Percentiles rank a stretch among this genome's conserved stretches.
phyloP scores from a whole-genome alignment of 2,888 invertebrate species.

The Thysanoteuthis rhombus region DNA sequence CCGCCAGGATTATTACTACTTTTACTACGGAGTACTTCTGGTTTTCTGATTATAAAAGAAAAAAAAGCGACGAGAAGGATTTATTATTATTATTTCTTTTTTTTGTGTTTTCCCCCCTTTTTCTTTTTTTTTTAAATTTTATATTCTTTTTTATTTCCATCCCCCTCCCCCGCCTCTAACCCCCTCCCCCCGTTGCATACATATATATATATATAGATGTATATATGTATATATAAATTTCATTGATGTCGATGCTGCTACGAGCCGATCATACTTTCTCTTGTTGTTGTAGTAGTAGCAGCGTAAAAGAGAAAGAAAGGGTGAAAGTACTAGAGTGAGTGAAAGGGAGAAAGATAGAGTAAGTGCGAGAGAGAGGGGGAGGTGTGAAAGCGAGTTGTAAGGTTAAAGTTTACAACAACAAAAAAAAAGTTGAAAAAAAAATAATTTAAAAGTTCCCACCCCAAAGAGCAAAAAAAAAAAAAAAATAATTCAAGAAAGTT shows the following conservation, averaged over 20 bases:
- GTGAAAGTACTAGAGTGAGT: neutral
- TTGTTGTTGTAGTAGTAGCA: constrained; percentile 20
- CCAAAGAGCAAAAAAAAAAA: neutral
- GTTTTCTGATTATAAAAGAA: no score
- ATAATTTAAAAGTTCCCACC: no score
- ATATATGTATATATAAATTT: neutral
- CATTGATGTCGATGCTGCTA: constrained; percentile 1
- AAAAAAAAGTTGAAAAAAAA: neutral
- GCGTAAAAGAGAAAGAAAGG: constrained; percentile 14
- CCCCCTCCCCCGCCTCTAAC: neutral
- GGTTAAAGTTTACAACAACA: neutral
- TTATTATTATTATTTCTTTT: neutral
- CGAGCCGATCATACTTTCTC: constrained; percentile 1
- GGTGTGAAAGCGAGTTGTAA: neutral
- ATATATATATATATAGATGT: neutral
- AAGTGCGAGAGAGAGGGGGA: neutral
- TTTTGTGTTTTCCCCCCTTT: neutral
- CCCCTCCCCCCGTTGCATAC: neutral
- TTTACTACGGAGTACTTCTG: neutral
- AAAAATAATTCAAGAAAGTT: no score
- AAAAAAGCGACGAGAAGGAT: neutral
- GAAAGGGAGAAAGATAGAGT: neutral
- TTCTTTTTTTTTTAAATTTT: neutral
- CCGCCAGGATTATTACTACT: neutral
- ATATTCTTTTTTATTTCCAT: neutral